Evolutionary conservation across 2,888 invertebrate species (phyloP).

Genomic region (Drosophila merina): DNA sequence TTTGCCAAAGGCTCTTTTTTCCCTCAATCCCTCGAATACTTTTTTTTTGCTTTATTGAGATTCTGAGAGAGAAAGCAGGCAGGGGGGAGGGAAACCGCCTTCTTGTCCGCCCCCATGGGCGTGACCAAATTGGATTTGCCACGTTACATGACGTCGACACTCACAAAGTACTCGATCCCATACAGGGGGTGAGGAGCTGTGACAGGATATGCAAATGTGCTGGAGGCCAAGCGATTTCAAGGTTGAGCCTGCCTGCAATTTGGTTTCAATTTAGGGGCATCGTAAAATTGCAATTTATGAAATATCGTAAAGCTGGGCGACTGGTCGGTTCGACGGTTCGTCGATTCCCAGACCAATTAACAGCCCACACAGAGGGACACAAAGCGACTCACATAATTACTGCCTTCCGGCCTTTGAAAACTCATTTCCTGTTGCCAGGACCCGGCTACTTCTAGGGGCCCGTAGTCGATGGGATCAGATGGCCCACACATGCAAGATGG

Average conservation of each 20-base stretch:
- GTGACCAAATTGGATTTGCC: slow-evolving; percentile 72
- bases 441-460: slow-evolving; percentile 4
- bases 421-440: slow-evolving; percentile 68
- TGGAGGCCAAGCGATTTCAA: slow-evolving; percentile 19
- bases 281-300: slow-evolving; percentile 43
- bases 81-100: background rate
- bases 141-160: slow-evolving; percentile 65
- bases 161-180: slow-evolving; percentile 51
- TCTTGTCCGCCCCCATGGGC: slow-evolving; percentile 7
- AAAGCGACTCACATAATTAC: slow-evolving; percentile 68
- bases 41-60: slow-evolving; percentile 25
- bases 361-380: slow-evolving; percentile 40
- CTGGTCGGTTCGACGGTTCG: slow-evolving; percentile 2
- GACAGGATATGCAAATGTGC: slow-evolving; percentile 53
- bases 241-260: slow-evolving; percentile 45
- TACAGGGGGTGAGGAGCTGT: background rate
- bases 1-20: slow-evolving; percentile 25
- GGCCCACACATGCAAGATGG: slow-evolving; percentile 3
- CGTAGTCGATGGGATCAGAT: background rate
- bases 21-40: slow-evolving; percentile 1
- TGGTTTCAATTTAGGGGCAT: slow-evolving; percentile 27
- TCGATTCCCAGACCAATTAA: slow-evolving; percentile 58
- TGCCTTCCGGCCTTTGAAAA: slow-evolving; percentile 75
- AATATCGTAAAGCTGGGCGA: slow-evolving; percentile 27
- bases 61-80: background rate